A percentile compares a stretch with the other conserved stretches of the same genome.
These are phyloP conservation scores for Cephalopholis sonnerati DNA, from an alignment of 2,113 vertebrate species.

Conservation along the genomic window DNA sequence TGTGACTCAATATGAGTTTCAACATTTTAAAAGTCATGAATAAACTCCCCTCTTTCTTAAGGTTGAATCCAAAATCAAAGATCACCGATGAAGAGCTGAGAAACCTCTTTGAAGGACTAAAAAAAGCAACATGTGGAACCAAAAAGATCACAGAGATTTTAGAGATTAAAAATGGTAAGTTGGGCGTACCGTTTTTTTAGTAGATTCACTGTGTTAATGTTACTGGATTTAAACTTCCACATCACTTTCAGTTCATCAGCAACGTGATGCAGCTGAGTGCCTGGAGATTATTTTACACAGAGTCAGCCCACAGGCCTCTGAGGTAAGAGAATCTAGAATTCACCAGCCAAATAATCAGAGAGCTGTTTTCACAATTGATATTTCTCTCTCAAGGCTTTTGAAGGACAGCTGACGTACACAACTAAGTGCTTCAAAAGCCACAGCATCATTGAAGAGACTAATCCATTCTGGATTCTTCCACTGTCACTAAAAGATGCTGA, in stretches of 20 bases:
- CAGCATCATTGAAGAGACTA: conserved; percentile 41
- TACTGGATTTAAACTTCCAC: too few species aligned
- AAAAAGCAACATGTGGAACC: neutral
- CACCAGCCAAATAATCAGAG: neutral
- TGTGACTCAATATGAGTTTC: neutral
- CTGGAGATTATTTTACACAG: conserved; percentile 61
- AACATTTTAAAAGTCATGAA: too few species aligned
- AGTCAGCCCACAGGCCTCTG: neutral
- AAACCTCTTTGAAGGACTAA: conserved; percentile 50
- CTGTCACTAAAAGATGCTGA: neutral
- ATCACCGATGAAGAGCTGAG: conserved; percentile 26
- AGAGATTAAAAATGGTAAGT: conserved; percentile 58
- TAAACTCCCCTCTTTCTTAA: neutral
- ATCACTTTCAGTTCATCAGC: conserved; percentile 51
- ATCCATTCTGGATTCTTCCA: conserved; percentile 45
- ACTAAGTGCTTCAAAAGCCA: conserved; percentile 4
- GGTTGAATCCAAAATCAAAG: neutral
- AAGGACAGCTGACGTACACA: neutral
- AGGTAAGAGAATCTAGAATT: neutral
- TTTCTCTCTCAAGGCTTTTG: conserved; percentile 13
- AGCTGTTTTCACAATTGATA: rapidly evolving
- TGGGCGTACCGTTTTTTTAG: too few species aligned
- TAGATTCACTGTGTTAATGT: neutral
- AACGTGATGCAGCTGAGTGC: conserved; percentile 74
- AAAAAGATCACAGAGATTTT: conserved; percentile 39